Percentiles rank a stretch among this genome's conserved stretches.
These are phyloP conservation scores for Chloroclysta siterata DNA, from an alignment of 2,888 invertebrate genomes.

Conservation along the genomic window DNA sequence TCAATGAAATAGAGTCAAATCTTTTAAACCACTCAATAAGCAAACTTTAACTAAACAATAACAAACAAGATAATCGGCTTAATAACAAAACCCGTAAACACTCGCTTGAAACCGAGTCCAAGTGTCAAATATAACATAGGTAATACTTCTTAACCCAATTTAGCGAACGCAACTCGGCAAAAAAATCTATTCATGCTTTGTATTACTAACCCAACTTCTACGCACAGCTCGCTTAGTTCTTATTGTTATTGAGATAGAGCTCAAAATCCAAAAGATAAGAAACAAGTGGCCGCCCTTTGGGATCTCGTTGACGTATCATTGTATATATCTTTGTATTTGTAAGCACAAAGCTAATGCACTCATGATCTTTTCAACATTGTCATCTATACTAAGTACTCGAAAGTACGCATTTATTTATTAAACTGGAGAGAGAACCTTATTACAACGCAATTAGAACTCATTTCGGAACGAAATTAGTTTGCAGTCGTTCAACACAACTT, in stretches of 20 bases:
- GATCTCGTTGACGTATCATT: conserved; percentile 71
- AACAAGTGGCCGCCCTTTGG: conserved; percentile 42
- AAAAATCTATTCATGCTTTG: conserved; percentile 55
- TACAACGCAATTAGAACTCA: conserved; percentile 28
- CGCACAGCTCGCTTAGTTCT: conserved; percentile 10
- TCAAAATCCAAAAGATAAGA: conserved; percentile 35
- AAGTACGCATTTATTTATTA: conserved; percentile 4
- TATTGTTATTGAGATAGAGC: conserved; percentile 39
- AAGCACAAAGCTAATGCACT: conserved; percentile 79
- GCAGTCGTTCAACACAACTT: conserved; percentile 25
- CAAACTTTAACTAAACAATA: conserved; percentile 58
- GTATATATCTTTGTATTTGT: conserved; percentile 63
- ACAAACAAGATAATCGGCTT: conserved; percentile 71
- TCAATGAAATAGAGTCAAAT: conserved; percentile 36
- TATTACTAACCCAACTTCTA: conserved; percentile 29
- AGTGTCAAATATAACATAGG: conserved; percentile 66
- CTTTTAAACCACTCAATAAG: conserved; percentile 41
- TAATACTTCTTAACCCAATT: conserved; percentile 71
- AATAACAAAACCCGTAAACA: conserved; percentile 70
- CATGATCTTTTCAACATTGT: conserved; percentile 81
- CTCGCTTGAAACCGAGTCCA: conserved; percentile 44
- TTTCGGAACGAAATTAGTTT: conserved; percentile 25
- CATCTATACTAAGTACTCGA: conserved; percentile 78
- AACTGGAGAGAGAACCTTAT: conserved; percentile 9
- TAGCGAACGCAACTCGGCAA: conserved; percentile 51